A percentile compares a stretch with the other conserved stretches of the same genome.
These are phyloP conservation scores for Eulimnadia texana DNA, from an alignment of 1,140 invertebrate genomes.

Conservation along the genomic window DNA sequence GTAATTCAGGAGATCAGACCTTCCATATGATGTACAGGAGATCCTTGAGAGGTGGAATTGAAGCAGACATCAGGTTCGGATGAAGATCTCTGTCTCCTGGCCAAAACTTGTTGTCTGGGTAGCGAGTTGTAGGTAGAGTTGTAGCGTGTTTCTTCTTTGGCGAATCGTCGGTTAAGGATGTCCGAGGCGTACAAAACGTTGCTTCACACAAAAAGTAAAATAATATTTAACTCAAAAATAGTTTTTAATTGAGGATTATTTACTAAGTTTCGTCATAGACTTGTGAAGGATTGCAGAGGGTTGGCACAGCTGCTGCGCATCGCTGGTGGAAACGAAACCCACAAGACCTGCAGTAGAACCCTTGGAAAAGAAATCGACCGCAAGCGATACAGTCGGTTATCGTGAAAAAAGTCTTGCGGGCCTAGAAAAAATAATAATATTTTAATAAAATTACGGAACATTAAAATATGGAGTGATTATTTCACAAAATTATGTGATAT, in stretches of 20 bases:
- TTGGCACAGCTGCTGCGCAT: conserved; percentile 69
- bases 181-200: too few relatives aligned
- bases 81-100: conserved; percentile 76
- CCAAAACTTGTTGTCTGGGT: conserved; percentile 44
- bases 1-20: conserved; percentile 18
- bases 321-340: conserved; percentile 89
- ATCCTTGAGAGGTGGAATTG: conserved; percentile 51
- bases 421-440: conserved; percentile 26
- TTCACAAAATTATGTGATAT: conserved; percentile 82
- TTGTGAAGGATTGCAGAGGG: conserved; percentile 66
- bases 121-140: too few relatives aligned
- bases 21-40: conserved; percentile 29
- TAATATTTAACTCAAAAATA: too few relatives aligned
- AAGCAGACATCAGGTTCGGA: conserved; percentile 89
- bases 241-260: too few relatives aligned
- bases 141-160: too few relatives aligned
- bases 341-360: conserved; percentile 87
- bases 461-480: not conserved
- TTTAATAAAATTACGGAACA: not conserved
- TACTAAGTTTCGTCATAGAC: conserved; percentile 58
- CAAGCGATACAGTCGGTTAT: conserved; percentile 90
- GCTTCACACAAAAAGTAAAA: not conserved
- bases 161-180: too few relatives aligned
- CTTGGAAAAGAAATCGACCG: conserved; percentile 73
- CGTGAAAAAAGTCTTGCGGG: conserved; percentile 90